Conservation (phyloP, 2,113 vertebrate species). For the Callithrix jacchus region DNA sequence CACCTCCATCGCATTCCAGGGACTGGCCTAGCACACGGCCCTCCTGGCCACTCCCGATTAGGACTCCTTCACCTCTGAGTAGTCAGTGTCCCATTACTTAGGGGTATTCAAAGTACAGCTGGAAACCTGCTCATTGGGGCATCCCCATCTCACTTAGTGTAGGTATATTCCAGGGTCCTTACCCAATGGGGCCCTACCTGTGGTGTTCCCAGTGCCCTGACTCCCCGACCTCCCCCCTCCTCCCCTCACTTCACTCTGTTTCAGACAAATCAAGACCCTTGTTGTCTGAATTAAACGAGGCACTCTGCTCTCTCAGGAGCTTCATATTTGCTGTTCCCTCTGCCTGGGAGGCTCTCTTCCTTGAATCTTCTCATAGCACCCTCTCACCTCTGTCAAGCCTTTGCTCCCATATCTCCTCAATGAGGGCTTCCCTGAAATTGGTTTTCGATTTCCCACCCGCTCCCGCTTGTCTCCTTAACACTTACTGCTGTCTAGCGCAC, state of each 20-base stretch:
- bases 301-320: neutral
- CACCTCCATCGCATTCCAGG: neutral
- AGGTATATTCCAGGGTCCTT: neutral
- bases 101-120: neutral
- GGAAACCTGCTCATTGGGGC: neutral
- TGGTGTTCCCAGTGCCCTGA: neutral
- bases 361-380: neutral
- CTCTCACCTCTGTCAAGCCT: neutral
- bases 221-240: neutral
- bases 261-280: neutral
- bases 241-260: neutral
- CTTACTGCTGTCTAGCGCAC: neutral
- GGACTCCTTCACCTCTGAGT: neutral
- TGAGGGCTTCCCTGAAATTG: neutral
- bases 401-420: neutral
- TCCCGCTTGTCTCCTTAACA: neutral
- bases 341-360: neutral
- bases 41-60: neutral
- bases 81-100: neutral
- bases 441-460: accelerated
- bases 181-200: neutral
- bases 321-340: neutral
- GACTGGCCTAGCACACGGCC: neutral
- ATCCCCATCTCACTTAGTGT: neutral
- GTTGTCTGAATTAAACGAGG: neutral